phyloP scores from a whole-genome alignment of 2,797 vertebrate species.

The Rallus crepitans region DNA sequence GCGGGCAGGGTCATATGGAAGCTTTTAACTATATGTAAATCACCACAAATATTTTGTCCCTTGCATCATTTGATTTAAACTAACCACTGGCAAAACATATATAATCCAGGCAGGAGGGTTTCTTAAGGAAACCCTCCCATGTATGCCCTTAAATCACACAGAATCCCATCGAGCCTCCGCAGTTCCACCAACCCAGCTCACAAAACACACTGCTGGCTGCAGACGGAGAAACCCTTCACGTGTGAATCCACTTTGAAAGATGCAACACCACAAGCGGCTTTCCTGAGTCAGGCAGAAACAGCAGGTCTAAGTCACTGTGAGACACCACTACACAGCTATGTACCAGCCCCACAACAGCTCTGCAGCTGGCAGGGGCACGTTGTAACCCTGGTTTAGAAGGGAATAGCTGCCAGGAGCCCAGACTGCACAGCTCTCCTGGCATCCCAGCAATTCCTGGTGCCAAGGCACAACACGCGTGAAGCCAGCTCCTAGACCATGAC shows the following conservation, averaged over 20 bases:
- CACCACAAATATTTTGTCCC: background rate
- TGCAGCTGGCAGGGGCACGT: fast-evolving
- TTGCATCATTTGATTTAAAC: background rate
- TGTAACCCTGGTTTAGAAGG: fast-evolving
- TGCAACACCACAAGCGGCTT: background rate
- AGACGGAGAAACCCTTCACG: fast-evolving
- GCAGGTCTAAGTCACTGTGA: background rate
- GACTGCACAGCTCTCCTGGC: background rate
- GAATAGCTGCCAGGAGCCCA: background rate
- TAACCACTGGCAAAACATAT: background rate
- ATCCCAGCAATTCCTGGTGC: background rate
- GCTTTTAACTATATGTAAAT: background rate
- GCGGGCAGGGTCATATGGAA: background rate
- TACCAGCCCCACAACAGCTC: background rate
- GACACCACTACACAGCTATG: background rate
- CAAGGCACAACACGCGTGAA: fast-evolving
- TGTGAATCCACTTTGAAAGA: background rate
- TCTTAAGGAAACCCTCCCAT: background rate
- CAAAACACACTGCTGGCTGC: fast-evolving
- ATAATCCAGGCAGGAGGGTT: background rate
- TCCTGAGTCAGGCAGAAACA: background rate
- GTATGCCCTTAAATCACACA: background rate
- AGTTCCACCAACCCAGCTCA: background rate
- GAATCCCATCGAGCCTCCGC: background rate
- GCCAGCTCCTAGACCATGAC: background rate